Evolutionary conservation across 2,888 invertebrate species (phyloP).

Genomic region (Agrotis ipsilon): DNA sequence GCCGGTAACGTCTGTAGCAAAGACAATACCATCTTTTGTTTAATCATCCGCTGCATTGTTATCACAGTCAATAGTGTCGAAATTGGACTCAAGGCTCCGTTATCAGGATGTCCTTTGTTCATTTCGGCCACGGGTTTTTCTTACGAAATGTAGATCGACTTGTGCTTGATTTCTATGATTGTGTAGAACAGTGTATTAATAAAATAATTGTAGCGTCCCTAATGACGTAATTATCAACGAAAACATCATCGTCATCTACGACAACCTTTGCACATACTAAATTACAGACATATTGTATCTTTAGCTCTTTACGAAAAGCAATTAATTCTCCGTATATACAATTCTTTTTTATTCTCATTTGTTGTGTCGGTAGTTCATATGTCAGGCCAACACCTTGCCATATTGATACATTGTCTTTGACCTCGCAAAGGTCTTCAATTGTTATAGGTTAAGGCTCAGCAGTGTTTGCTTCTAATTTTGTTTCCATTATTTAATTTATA

Average conservation of each 20-base stretch:
- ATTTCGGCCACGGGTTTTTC: slow-evolving; percentile 54
- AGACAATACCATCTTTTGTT: slow-evolving; percentile 55
- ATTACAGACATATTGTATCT: no score
- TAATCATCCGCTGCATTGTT: slow-evolving; percentile 50
- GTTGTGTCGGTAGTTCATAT: background rate
- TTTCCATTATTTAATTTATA: background rate
- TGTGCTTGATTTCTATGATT: background rate
- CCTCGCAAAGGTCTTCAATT: slow-evolving; percentile 9
- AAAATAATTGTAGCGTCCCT: no score
- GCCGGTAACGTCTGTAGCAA: slow-evolving; percentile 20
- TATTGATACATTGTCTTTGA: background rate
- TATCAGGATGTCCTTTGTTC: slow-evolving; percentile 60
- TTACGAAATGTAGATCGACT: slow-evolving; percentile 7
- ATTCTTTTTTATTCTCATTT: background rate
- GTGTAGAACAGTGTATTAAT: background rate
- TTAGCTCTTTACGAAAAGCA: background rate
- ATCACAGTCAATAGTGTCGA: slow-evolving; percentile 53
- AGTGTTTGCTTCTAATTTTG: background rate
- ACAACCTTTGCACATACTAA: background rate
- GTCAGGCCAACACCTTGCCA: background rate
- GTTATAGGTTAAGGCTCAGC: slow-evolving; percentile 10
- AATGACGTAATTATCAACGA: background rate
- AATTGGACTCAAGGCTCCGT: slow-evolving; percentile 58
- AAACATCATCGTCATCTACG: background rate
- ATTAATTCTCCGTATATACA: background rate